Evolutionary conservation across 2,113 vertebrate species (phyloP).

Genomic region (Pelecanoides urinatrix): DNA sequence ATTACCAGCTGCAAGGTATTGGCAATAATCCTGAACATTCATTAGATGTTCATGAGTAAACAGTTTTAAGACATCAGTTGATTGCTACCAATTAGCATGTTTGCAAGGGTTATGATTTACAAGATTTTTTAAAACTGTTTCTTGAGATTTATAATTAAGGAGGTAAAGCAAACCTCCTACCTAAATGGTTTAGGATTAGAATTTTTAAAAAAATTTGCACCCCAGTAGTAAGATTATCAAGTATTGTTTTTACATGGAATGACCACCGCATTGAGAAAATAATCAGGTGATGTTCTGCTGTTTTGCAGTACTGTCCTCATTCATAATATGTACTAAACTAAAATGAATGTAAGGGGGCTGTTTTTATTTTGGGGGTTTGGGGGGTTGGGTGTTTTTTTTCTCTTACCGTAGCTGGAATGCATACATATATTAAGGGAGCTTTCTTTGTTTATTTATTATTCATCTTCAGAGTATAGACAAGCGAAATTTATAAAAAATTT

Average conservation of each 20-base stretch:
- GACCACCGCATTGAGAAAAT: background rate
- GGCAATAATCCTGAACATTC: background rate
- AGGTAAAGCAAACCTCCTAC: background rate
- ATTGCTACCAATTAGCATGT: background rate
- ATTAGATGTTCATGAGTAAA: background rate
- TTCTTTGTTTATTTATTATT: background rate
- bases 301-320: background rate
- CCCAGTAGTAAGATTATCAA: background rate
- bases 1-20: background rate
- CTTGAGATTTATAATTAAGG: background rate
- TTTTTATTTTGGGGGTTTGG: rapidly evolving
- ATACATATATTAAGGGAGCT: background rate
- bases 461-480: background rate
- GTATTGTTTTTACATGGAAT: background rate
- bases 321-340: background rate
- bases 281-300: background rate
- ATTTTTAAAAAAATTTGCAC: background rate
- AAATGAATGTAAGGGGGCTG: background rate
- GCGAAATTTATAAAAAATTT: background rate
- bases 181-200: background rate
- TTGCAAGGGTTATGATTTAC: background rate
- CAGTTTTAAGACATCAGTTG: background rate
- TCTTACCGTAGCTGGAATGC: background rate
- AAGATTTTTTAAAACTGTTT: background rate
- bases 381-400: rapidly evolving